phyloP scores from a whole-genome alignment of 2,113 vertebrate species.

The Noctilio leporinus region DNA sequence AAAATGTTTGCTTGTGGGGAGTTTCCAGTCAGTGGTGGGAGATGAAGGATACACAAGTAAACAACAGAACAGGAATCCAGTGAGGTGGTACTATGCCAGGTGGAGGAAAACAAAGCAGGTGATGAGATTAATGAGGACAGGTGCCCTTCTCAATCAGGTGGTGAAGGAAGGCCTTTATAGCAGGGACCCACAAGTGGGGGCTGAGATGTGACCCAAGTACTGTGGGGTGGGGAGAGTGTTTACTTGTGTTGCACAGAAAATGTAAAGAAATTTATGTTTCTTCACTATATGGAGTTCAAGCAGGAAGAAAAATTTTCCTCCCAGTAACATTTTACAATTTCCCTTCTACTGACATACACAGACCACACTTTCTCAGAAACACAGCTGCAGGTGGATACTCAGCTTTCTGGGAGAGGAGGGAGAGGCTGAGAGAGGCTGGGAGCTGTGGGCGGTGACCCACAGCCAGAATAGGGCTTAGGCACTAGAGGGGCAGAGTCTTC shows the following conservation, averaged over 20 bases:
- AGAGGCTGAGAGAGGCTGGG: no score
- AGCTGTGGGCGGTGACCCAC: neutral
- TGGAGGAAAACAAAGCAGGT: neutral
- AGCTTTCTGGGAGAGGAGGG: neutral
- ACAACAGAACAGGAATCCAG: no score
- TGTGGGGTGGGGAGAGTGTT: neutral
- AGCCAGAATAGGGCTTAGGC: neutral
- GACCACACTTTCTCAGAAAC: neutral
- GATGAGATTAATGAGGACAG: neutral
- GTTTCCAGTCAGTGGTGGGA: neutral
- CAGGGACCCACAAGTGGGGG: neutral
- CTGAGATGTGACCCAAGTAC: neutral
- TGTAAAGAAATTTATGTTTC: neutral
- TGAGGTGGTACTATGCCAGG: fast-evolving
- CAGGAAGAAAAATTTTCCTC: neutral
- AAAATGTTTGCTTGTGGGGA: neutral
- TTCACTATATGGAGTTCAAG: neutral
- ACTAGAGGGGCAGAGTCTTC: no score
- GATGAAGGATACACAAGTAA: neutral
- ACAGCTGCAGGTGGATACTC: neutral
- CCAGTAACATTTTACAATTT: neutral
- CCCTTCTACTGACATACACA: neutral
- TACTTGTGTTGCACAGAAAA: no score
- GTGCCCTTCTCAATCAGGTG: neutral
- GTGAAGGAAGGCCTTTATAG: neutral